Conservation (phyloP, 2,888 invertebrate genomes). For the Chydorus sphaericus region DNA sequence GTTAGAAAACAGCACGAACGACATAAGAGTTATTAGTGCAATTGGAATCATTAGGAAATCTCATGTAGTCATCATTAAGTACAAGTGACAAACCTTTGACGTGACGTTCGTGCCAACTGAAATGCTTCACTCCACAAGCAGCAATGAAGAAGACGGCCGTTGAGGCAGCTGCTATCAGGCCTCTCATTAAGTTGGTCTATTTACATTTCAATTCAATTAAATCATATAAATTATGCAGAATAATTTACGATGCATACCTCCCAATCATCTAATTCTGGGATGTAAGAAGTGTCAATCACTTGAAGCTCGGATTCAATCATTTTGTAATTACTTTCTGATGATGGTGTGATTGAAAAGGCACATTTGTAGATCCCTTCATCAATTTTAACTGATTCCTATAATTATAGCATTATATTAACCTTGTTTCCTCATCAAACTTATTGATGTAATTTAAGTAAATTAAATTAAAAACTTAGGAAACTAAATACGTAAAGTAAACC, state of each 20-base stretch:
- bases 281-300: not conserved
- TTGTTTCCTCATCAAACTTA: too few species aligned
- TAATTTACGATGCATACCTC: not conserved
- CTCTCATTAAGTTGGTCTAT: not conserved
- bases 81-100: too few species aligned
- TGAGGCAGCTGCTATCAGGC: not conserved
- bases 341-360: not conserved
- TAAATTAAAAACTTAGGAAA: too few species aligned
- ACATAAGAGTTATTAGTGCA: too few species aligned
- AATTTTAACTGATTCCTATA: not conserved
- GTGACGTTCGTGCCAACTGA: not conserved
- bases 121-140: not conserved
- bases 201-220: not conserved
- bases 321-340: not conserved
- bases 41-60: too few species aligned
- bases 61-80: too few species aligned
- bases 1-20: too few species aligned
- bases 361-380: not conserved
- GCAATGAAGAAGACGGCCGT: not conserved
- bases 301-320: not conserved
- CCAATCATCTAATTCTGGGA: not conserved
- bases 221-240: not conserved
- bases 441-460: too few species aligned
- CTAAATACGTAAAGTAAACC: too few species aligned
- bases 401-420: too few species aligned